Conservation (phyloP, 1,140 invertebrate genomes). For the Lasioglossum baleicum region DNA sequence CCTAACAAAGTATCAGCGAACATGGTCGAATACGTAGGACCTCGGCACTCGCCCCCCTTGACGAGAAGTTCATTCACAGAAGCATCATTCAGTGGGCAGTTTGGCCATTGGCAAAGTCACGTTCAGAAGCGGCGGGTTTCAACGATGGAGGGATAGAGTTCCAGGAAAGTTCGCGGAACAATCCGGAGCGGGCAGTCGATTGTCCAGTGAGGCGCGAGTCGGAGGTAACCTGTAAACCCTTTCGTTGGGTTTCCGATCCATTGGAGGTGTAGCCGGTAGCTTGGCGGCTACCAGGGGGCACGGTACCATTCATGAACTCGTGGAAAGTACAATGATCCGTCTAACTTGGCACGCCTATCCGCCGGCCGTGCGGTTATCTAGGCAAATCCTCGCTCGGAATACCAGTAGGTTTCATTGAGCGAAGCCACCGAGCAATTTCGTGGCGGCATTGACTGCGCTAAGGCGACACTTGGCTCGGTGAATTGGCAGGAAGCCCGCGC, state of each 20-base stretch:
- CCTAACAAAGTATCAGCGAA: background rate
- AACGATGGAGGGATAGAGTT: constrained; percentile 1
- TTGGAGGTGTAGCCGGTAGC: constrained; percentile 35
- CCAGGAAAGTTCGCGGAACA: constrained; percentile 35
- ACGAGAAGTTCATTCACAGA: background rate
- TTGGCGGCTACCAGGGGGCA: background rate
- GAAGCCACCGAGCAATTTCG: constrained; percentile 64
- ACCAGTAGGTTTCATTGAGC: constrained; percentile 62
- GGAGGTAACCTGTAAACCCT: constrained; percentile 42
- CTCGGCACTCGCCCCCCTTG: background rate
- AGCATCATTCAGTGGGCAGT: background rate
- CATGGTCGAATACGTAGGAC: too few relatives aligned
- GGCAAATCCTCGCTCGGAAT: constrained; percentile 62
- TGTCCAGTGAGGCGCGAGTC: constrained; percentile 40
- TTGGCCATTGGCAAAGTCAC: constrained; percentile 16
- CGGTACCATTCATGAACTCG: constrained; percentile 49
- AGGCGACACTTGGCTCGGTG: constrained; percentile 67
- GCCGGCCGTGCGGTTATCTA: constrained; percentile 55
- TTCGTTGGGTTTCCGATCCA: constrained; percentile 52
- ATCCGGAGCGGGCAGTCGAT: constrained; percentile 28
- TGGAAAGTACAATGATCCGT: constrained; percentile 27
- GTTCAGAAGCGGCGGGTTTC: background rate
- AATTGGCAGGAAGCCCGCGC: constrained; percentile 75
- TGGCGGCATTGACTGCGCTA: constrained; percentile 62
- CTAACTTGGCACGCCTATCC: constrained; percentile 52